Base-by-base conservation (phyloP, 2,888 invertebrate genomes). In the Phyto melanocephala region DNA sequence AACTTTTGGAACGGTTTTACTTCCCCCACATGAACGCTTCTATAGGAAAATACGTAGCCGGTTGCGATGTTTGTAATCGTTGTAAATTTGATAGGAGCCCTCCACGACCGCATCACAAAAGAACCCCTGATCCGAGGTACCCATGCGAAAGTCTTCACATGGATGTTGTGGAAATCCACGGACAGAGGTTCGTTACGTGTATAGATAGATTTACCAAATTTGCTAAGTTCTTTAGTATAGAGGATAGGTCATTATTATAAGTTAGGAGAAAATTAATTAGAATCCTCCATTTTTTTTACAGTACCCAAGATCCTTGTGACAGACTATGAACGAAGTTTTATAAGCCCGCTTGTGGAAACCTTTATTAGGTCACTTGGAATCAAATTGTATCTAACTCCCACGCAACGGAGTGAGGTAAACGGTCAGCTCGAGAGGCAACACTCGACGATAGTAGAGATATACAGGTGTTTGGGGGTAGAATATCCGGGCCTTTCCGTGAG, bases 1-100 rank as follows among this genome's bases (percentile, higher is more conserved):
- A 80, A 58, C 76, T 72, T 15, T 33, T 81, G 1, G 63, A 68
- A 15, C 60, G 62, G 35, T 81, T 63, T 10, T 81, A 78, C 15
- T 74, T 79, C n/a, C 67, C 72, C 1, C 22, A 8, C 17, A 79
- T 72, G 65, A 7, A 10, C 1, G 58, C 35, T 7, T 10, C 11
- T n/a, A 33, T 70, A 5, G 24, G 10, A 35, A 35, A 22, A 8
- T 80, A 11, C 28, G 22, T 15, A 4, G 15, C 8, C 8, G 4
- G 3, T 11, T 79, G 45, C 40, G 15, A 42, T 15, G 42, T 42
- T 0, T 62, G 62, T 24, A 42, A 45, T 5, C 13, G 40, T 0
- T 20, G 40, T 10, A 74, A 70, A 1, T 81, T 63, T 10, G 74
- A 80, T n/a, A 62, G 75, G 2, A 17, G 47, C 54, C 17, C 60